phyloP scores from a whole-genome alignment of 2,113 vertebrate species.

The Lepisosteus osseus region DNA sequence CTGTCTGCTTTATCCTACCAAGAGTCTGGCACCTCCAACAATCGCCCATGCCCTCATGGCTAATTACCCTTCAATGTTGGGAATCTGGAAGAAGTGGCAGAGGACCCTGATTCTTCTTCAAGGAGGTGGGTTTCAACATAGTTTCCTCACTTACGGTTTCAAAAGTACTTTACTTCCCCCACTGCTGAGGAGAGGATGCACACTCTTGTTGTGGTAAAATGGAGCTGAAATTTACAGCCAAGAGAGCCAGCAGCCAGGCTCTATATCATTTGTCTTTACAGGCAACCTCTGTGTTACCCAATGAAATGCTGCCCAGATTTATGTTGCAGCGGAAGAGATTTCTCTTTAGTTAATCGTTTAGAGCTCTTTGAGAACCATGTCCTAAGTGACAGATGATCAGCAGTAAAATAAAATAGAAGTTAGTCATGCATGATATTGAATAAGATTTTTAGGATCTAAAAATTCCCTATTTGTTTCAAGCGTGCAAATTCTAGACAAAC shows the following conservation, averaged over 20 bases:
- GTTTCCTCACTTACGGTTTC: slow-evolving; percentile 35
- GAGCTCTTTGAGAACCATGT: slow-evolving; percentile 44
- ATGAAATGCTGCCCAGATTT: slow-evolving; percentile 60
- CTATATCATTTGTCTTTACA: slow-evolving; percentile 60
- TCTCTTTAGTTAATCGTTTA: slow-evolving; percentile 64
- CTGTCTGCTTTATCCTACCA: not conserved
- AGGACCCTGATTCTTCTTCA: not conserved
- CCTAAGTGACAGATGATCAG: slow-evolving; percentile 57
- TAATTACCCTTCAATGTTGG: not conserved
- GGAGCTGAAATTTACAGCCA: slow-evolving; percentile 47
- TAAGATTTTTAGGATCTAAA: slow-evolving; percentile 40
- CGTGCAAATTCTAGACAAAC: not conserved
- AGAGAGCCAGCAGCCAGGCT: slow-evolving; percentile 40
- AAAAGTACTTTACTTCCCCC: slow-evolving; percentile 34
- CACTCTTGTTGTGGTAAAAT: slow-evolving; percentile 42
- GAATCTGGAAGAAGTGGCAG: not conserved
- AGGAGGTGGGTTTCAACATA: not conserved
- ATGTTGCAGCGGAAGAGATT: slow-evolving; percentile 45
- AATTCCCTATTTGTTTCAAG: not conserved
- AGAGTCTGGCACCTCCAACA: not conserved
- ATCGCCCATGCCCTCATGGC: not conserved
- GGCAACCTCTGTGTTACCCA: slow-evolving; percentile 54
- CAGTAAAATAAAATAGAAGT: slow-evolving; percentile 64
- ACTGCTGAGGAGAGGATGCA: slow-evolving; percentile 24
- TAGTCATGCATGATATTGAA: slow-evolving; percentile 45